These are phyloP conservation scores for Netta rufina DNA, from an alignment of 2,797 vertebrate species.

Conservation along the genomic window DNA sequence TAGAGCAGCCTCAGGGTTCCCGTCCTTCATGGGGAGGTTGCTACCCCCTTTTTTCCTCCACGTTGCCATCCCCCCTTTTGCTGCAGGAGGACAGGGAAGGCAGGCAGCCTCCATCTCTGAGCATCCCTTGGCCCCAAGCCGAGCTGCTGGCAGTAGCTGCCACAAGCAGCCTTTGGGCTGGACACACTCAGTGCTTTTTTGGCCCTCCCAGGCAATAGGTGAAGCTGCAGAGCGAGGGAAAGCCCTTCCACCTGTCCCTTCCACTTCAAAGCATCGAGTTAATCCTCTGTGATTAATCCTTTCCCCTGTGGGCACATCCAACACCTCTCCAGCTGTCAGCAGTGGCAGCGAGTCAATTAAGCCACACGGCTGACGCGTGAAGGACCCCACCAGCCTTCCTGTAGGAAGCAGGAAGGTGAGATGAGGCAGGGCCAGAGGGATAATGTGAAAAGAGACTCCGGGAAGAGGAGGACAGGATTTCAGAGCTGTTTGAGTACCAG, in stretches of 20 bases:
- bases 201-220: background rate
- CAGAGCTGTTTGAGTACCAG: background rate
- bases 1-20: background rate
- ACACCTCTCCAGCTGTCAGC: background rate
- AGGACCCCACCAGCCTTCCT: background rate
- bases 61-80: background rate
- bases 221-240: background rate
- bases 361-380: background rate
- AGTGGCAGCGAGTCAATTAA: background rate
- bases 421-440: background rate
- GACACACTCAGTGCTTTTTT: background rate
- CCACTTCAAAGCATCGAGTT: background rate
- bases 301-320: background rate
- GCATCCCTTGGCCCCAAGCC: background rate
- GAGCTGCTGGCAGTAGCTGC: background rate
- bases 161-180: background rate
- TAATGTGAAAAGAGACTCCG: background rate
- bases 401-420: background rate
- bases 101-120: background rate
- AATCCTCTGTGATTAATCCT: background rate
- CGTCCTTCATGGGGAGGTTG: background rate
- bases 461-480: background rate
- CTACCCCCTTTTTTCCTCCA: background rate
- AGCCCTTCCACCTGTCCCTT: background rate
- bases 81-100: background rate